Evolutionary conservation across 2,888 invertebrate species (phyloP), one percentile per base, ranked within the genome.

Genomic region (Sepiola atlantica): DNA sequence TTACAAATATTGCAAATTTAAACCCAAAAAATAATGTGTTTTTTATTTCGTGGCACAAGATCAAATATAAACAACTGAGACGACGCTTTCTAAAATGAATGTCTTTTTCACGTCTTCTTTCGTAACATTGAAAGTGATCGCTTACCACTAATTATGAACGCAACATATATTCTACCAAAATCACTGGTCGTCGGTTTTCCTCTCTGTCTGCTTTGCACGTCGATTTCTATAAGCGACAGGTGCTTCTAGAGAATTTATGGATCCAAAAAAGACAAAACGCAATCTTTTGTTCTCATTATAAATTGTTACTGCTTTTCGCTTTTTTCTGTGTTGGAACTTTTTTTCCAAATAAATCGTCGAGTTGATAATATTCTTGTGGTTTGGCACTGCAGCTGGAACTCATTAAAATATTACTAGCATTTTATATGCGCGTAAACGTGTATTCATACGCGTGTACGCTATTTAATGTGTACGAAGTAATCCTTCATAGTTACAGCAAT

Each of bases 361-460:
- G n/a, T 77, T 77, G 77, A 77, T 77, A n/a, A 77, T 77, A 77
- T n/a, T 77, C 77, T 77, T n/a, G 3, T 77, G n/a, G 77, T 77
- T 45, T 77, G 77, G 77, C 77, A 32, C 14, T 77, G 77, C 77
- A 77, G 77, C 77, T 77, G 77, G 77, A 16, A 32, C 32, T 77
- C 77, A 77, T 77, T 77, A 77, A 77, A 77, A 77, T 77, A 77
- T 77, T 77, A n/a, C 32, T 77, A 77, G n/a, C 77, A 77, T 77
- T 77, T n/a, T 77, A 77, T 77, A n/a, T 77, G 32, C n/a, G 32
- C 77, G 32, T 77, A n/a, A 16, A n/a, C 4, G 77, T 77, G 77
- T n/a, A 32, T 28, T 20, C 28, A 24, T 61, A 61, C 28, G n/a
- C 32, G n/a, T 12, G 77, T 32, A 77, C n/a, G 77, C 14, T 12